A percentile compares a stretch with the other conserved stretches of the same genome.
phyloP scores from a whole-genome alignment of 53 echinoderm and acorn worm species.

The Paracentrotus lividus region DNA sequence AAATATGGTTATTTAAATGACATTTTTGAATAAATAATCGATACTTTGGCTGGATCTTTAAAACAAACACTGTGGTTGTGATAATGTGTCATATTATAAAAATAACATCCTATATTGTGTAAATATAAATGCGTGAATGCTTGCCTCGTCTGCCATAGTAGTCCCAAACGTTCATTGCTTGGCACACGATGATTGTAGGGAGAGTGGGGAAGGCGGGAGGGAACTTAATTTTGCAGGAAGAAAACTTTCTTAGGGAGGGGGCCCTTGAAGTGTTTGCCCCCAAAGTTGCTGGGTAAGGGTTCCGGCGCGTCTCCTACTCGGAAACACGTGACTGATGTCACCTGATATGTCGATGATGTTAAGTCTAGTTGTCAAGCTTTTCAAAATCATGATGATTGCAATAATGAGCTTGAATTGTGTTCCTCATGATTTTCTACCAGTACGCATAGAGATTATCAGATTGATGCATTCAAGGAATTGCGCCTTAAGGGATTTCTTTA shows the following conservation, averaged over 20 bases:
- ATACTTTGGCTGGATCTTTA: not conserved
- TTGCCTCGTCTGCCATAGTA: not conserved
- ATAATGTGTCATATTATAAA: constrained; percentile 1
- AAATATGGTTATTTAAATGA: not conserved
- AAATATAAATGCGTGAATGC: not conserved
- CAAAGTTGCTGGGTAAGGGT: too few species aligned
- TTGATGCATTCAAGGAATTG: not conserved
- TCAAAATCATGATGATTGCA: not conserved
- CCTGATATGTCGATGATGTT: not conserved
- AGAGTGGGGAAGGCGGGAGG: too few species aligned
- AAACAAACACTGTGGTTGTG: constrained; percentile 4
- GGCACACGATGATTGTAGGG: not conserved
- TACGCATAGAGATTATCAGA: not conserved
- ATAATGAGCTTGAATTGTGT: not conserved
- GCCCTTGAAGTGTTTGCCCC: too few species aligned
- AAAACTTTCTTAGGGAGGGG: too few species aligned
- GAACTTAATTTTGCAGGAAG: too few species aligned
- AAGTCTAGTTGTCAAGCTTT: not conserved
- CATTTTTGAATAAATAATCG: not conserved
- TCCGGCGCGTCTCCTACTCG: too few species aligned
- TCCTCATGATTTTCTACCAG: not conserved
- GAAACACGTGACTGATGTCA: constrained; percentile 30
- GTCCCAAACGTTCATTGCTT: not conserved
- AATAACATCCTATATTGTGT: not conserved
- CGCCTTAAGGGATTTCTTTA: not conserved